Percentiles rank a stretch among this genome's conserved stretches.
These are phyloP conservation scores for Delichon dasypus DNA, from an alignment of 2,797 vertebrate genomes.

Conservation along the genomic window DNA sequence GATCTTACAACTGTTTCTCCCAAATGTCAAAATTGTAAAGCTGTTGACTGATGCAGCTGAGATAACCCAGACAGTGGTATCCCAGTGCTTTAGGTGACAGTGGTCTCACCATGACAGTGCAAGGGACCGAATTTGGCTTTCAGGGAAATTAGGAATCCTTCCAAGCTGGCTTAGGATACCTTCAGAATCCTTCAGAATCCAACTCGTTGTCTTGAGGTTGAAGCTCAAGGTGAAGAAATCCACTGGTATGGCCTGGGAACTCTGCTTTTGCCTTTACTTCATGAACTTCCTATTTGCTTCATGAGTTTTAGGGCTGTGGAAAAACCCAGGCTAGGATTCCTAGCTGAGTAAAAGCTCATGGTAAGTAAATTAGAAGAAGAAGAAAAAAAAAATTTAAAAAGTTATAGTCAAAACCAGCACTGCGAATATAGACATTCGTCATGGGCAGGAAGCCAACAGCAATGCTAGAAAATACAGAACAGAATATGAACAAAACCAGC, in stretches of 20 bases:
- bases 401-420: neutral
- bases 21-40: conserved; percentile 35
- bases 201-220: neutral
- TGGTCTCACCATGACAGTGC: neutral
- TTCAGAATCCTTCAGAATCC: neutral
- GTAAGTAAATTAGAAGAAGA: neutral
- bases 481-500: neutral
- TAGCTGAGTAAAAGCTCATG: neutral
- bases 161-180: neutral
- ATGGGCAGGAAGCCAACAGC: neutral
- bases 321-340: neutral
- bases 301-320: neutral
- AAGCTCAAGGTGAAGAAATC: neutral
- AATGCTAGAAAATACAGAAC: neutral
- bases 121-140: neutral
- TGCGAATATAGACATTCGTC: neutral
- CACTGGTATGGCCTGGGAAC: neutral
- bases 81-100: neutral
- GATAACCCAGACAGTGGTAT: neutral
- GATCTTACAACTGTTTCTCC: conserved; percentile 45
- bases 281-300: neutral
- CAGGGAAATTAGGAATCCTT: neutral
- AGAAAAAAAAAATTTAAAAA: neutral
- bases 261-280: neutral
- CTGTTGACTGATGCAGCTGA: conserved; percentile 30